Evolutionary conservation across 1,140 invertebrate species (phyloP).

Genomic region (Teleopsis dalmanni): DNA sequence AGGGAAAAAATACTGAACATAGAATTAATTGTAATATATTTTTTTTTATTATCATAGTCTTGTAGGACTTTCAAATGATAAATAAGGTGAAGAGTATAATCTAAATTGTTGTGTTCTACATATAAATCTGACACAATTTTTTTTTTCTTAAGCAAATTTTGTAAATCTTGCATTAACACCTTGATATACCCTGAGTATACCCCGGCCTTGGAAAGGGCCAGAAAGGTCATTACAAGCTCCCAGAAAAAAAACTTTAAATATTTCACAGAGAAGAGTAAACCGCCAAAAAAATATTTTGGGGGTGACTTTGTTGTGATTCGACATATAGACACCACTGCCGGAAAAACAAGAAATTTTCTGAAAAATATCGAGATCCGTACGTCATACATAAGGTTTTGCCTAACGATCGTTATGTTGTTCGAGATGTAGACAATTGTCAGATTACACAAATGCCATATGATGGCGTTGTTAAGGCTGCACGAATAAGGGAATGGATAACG

Average conservation of each 20-base stretch:
- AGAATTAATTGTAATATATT: no score
- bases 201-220: no score
- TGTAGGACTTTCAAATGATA: no score
- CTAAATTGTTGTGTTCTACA: no score
- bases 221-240: no score
- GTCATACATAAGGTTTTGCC: neutral
- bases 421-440: neutral
- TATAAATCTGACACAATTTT: no score
- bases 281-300: neutral
- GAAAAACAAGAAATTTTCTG: neutral
- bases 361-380: neutral
- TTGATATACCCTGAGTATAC: no score
- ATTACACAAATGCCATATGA: constrained; percentile 3
- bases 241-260: neutral
- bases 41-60: no score
- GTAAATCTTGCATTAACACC: no score
- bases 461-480: neutral
- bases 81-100: no score
- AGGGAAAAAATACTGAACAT: no score
- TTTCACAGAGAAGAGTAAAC: neutral
- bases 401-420: constrained; percentile 1
- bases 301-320: neutral
- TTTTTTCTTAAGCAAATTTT: no score
- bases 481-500: neutral
- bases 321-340: neutral